Evolutionary conservation across 2,113 vertebrate species (phyloP).

Genomic region (Calcarius ornatus): DNA sequence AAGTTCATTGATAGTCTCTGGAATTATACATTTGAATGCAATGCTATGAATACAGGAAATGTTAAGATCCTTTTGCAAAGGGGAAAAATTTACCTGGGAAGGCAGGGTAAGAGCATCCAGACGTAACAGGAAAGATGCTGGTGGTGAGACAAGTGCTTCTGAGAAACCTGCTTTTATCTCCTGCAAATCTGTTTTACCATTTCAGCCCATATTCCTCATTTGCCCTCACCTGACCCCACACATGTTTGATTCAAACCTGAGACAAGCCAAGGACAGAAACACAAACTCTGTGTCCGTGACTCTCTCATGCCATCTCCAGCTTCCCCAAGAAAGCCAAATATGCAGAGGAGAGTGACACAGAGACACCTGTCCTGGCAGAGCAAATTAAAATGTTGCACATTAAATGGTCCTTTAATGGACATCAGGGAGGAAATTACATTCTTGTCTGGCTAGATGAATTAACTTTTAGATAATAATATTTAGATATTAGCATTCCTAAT

Average conservation of each 20-base stretch:
- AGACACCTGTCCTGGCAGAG: not conserved
- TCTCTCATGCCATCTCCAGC: not conserved
- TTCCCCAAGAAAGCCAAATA: not conserved
- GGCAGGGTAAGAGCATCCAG: not conserved
- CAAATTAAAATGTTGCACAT: not conserved
- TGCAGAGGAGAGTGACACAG: not conserved
- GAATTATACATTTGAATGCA: not conserved
- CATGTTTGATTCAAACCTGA: not conserved
- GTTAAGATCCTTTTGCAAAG: not conserved
- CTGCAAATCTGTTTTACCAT: not conserved
- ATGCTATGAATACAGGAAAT: not conserved
- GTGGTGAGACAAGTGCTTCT: not conserved
- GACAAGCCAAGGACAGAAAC: not conserved
- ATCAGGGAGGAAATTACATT: not conserved
- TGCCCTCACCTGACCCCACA: not conserved
- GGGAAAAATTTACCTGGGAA: not conserved
- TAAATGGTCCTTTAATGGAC: not conserved
- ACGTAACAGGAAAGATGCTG: not conserved
- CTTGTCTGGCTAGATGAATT: not conserved
- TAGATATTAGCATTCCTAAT: not conserved
- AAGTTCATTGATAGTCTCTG: not conserved
- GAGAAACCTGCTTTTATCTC: not conserved
- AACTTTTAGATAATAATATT: not conserved
- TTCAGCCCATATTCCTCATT: not conserved
- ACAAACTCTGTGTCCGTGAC: not conserved